Percentiles rank a stretch among this genome's conserved stretches.
These are phyloP conservation scores for Actinemys pallida DNA, from an alignment of 2,113 vertebrate species.

Conservation along the genomic window DNA sequence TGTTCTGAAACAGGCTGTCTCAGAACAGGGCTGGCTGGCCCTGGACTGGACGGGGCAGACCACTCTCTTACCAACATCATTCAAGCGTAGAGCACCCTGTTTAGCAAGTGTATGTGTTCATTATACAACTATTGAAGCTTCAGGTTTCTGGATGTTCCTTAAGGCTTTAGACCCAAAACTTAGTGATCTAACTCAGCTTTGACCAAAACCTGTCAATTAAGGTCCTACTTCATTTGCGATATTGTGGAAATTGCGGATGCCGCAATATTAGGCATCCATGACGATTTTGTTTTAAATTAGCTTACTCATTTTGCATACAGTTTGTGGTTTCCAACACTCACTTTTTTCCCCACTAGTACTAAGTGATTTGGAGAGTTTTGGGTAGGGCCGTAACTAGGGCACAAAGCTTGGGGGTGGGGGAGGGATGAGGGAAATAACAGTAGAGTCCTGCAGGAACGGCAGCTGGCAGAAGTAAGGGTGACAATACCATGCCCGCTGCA, in stretches of 20 bases:
- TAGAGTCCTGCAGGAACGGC: too few species aligned
- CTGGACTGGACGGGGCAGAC: too few species aligned
- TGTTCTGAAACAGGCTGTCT: too few species aligned
- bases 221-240: background rate
- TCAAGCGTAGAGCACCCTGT: background rate
- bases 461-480: background rate
- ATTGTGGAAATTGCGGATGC: background rate
- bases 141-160: background rate
- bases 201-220: background rate
- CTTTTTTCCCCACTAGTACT: background rate
- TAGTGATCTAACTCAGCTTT: background rate
- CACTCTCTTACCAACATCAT: too few species aligned
- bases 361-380: background rate
- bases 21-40: too few species aligned
- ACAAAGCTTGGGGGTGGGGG: background rate
- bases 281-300: background rate
- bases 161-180: accelerated
- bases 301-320: background rate
- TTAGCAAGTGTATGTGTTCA: accelerated
- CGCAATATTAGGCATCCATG: background rate
- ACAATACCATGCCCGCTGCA: background rate
- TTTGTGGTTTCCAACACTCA: too few species aligned
- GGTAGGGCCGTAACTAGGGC: background rate
- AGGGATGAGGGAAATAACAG: background rate
- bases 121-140: background rate